These are phyloP conservation scores for Planiliza haematocheilus DNA, from an alignment of 2,113 vertebrate genomes.

Conservation along the genomic window DNA sequence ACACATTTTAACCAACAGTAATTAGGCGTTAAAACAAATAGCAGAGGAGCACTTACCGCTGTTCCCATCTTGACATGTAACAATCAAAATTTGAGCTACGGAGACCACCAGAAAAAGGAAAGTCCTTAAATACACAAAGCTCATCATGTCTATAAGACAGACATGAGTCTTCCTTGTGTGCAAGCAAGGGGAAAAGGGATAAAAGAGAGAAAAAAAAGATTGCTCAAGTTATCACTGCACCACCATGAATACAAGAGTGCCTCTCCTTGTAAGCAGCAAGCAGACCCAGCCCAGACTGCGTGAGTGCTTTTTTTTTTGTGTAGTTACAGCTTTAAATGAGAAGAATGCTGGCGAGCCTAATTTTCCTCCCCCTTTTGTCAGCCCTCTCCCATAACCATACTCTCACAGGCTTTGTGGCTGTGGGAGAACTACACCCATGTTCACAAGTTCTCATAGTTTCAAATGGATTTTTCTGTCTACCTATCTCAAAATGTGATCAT, in stretches of 20 bases:
- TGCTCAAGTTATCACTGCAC: constrained; percentile 78
- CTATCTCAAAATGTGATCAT: background rate
- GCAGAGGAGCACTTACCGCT: constrained; percentile 77
- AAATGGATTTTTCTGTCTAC: constrained; percentile 29
- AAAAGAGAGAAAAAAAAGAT: constrained; percentile 50
- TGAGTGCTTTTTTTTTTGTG: constrained; percentile 71
- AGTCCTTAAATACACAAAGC: constrained; percentile 82
- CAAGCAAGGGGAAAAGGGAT: constrained; percentile 60
- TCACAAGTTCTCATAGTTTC: constrained; percentile 68
- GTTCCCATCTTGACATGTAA: constrained; percentile 79
- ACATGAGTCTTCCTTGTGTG: constrained; percentile 81
- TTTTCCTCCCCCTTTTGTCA: constrained; percentile 86
- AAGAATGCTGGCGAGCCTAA: constrained; percentile 86
- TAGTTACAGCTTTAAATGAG: constrained; percentile 85
- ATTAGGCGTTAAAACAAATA: constrained; percentile 58
- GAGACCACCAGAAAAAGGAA: constrained; percentile 80
- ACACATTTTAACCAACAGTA: constrained; percentile 34
- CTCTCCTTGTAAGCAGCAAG: constrained; percentile 81
- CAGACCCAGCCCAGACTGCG: constrained; percentile 83
- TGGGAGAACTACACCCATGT: constrained; percentile 80
- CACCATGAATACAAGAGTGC: constrained; percentile 81
- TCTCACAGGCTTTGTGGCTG: constrained; percentile 76
- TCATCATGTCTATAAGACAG: constrained; percentile 84
- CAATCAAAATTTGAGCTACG: constrained; percentile 76
- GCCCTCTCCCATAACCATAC: constrained; percentile 82